Evolutionary conservation across 2,797 vertebrate genomes (phyloP).

Genomic region (Saxicola maurus): DNA sequence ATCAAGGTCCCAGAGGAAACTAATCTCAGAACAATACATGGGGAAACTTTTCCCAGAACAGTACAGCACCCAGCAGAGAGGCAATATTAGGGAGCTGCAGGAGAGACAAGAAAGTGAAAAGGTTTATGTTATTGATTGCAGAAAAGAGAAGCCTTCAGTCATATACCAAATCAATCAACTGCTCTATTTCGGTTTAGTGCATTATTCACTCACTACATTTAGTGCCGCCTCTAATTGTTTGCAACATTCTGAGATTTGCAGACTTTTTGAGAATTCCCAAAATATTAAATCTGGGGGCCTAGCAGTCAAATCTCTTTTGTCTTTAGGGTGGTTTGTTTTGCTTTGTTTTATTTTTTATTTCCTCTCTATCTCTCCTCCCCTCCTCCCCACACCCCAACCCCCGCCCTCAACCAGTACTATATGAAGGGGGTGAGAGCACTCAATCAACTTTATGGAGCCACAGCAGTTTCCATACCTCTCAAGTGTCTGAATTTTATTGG

Average conservation of each 20-base stretch:
- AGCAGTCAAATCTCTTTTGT: neutral
- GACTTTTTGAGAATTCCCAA: neutral
- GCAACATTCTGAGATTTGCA: neutral
- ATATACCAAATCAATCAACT: conserved; percentile 5
- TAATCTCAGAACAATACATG: neutral
- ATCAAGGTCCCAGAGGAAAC: neutral
- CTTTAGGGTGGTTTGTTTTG: neutral
- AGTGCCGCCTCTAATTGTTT: neutral
- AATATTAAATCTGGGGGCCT: neutral
- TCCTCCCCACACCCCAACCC: neutral
- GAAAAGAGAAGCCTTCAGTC: conserved; percentile 3
- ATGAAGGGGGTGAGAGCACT: neutral
- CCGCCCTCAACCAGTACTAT: neutral
- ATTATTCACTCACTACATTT: neutral
- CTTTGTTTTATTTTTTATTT: neutral
- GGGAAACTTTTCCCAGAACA: neutral
- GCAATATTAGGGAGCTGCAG: conserved; percentile 25
- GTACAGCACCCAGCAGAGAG: conserved; percentile 2
- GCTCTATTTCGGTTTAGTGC: neutral
- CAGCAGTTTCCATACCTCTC: neutral
- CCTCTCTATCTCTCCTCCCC: neutral
- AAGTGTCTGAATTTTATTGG: conserved; percentile 17
- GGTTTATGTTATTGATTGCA: conserved; percentile 12
- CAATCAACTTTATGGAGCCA: conserved; percentile 38
- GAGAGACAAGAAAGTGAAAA: conserved; percentile 12